phyloP scores from a whole-genome alignment of 2,888 invertebrate genomes.

The Eupeodes latifasciatus region DNA sequence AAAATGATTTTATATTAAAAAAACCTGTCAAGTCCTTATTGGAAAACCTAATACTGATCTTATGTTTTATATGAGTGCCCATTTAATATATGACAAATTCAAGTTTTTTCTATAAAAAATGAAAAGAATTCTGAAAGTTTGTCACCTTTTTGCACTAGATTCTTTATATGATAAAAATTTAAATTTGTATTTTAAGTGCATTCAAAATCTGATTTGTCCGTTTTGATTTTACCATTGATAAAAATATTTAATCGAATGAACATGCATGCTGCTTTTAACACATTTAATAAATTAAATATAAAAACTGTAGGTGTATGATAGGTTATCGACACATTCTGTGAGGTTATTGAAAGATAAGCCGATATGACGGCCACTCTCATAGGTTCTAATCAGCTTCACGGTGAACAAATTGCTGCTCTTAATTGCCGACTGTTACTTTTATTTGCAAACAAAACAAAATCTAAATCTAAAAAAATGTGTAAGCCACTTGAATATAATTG shows the following conservation, averaged over 20 bases:
- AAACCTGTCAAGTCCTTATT: too few relatives aligned
- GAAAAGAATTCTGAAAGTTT: too few relatives aligned
- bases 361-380: neutral
- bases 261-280: neutral
- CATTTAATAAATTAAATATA: neutral
- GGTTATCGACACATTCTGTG: slow-evolving; percentile 22
- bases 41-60: too few relatives aligned
- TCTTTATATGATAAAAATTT: too few relatives aligned
- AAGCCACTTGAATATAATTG: slow-evolving; percentile 10
- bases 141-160: too few relatives aligned
- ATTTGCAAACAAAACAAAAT: slow-evolving; percentile 21
- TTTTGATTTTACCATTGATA: too few relatives aligned
- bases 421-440: slow-evolving; percentile 12
- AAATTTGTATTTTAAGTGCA: too few relatives aligned
- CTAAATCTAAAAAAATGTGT: neutral
- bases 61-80: too few relatives aligned
- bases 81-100: too few relatives aligned
- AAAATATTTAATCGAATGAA: neutral
- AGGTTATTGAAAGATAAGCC: slow-evolving; percentile 43
- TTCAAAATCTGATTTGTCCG: too few relatives aligned
- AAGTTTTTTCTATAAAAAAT: too few relatives aligned
- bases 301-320: neutral
- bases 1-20: too few relatives aligned
- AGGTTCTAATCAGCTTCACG: slow-evolving; percentile 40
- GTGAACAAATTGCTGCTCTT: slow-evolving; percentile 2